phyloP scores from a whole-genome alignment of 2,888 invertebrate species.

The Eupithecia inturbata region DNA sequence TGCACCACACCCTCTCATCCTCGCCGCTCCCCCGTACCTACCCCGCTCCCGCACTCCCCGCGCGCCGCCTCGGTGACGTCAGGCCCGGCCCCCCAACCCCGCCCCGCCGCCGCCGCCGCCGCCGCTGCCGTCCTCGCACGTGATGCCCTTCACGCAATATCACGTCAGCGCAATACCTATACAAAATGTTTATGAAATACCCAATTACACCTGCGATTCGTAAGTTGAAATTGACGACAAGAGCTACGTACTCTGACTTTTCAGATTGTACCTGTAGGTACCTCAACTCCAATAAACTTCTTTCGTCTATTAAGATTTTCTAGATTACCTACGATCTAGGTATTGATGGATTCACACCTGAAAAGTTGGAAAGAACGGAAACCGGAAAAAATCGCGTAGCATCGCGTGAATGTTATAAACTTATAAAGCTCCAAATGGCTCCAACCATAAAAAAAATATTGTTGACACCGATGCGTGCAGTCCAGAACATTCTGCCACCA shows the following conservation, averaged over 20 bases:
- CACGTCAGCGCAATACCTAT: slow-evolving; percentile 56
- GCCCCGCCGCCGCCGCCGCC: slow-evolving; percentile 23
- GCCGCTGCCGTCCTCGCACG: slow-evolving; percentile 55
- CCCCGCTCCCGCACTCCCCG: slow-evolving; percentile 29
- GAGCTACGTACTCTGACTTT: neutral
- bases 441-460: no score
- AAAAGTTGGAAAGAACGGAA: neutral
- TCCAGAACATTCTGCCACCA: slow-evolving; percentile 1
- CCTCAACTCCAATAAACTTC: neutral
- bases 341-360: neutral
- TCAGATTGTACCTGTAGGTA: neutral
- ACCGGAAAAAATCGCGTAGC: neutral
- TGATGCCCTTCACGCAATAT: slow-evolving; percentile 71
- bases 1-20: slow-evolving; percentile 82
- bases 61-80: slow-evolving; percentile 35
- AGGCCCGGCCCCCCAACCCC: slow-evolving; percentile 26
- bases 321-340: neutral
- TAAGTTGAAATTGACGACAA: neutral
- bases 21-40: slow-evolving; percentile 50
- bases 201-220: slow-evolving; percentile 28
- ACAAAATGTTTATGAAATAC: slow-evolving; percentile 53
- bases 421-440: neutral
- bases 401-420: neutral
- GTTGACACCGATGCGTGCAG: neutral
- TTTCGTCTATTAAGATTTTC: neutral